Base-by-base conservation (phyloP, 2,888 invertebrate genomes). In the Sphaerophoria rueppellii region DNA sequence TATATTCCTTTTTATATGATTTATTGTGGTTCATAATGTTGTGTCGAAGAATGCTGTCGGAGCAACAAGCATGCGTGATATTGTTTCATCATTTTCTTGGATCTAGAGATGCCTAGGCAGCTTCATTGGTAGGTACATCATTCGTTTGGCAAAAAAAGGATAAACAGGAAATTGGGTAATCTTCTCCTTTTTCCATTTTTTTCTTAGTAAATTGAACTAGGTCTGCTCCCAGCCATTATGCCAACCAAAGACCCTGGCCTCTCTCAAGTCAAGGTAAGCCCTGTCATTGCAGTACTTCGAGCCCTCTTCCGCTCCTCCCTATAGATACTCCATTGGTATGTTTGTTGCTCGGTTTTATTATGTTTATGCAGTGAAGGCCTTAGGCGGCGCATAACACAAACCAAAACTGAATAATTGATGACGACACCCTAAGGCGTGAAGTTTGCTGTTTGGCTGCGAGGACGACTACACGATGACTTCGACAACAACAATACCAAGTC, bases 391-490 rank as follows among this genome's bases (percentile, higher is more conserved):
- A 85, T 85, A 85, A 85, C 76, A 85, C 85, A 81, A 81, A 85
- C 85, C 85, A 69, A 85, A 85, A 85, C 85, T 85, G 81, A 85
- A 85, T 85, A 85, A 85, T 85, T 85, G 85, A 85, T 85, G 85
- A 81, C 85, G 85, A 85, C 85, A 85, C 85, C 85, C 85, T 85
- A 77, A 85, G 85, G 85, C 85, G 85, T 85, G 85, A 85, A 85
- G 81, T 85, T 85, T 85, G 85, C 85, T 85, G 60, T 85, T 85
- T 85, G 63, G 61, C 78, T 54, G 63, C 81, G 55, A 63, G 54
- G 34, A 63, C 73, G 55, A 73, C 40, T 37, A 43, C 40, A 46
- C 32, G 32, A 61, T n/a, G 12, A 71, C 67, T 7, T 60, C 6
- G 7, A 69, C 54, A 0, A 70, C 24, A n/a, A 72, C 60, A 58